A percentile compares a stretch with the other conserved stretches of the same genome.
Evolutionary conservation across 1,140 invertebrate species (phyloP).

Genomic region (Ceratitis capitata): DNA sequence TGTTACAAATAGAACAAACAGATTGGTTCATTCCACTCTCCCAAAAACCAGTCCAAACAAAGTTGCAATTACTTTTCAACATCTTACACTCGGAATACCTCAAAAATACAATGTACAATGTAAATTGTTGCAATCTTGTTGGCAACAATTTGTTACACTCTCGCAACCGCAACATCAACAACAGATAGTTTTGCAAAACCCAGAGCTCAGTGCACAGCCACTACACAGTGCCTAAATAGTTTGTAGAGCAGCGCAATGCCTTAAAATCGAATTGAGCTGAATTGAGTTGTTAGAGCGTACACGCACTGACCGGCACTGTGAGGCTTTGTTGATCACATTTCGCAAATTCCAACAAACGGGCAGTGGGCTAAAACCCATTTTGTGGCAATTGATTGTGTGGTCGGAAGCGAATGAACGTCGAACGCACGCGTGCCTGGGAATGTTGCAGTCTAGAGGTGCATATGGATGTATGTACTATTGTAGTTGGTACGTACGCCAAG

Average conservation of each 20-base stretch:
- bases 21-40: no score
- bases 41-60: not conserved
- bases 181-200: constrained; percentile 5
- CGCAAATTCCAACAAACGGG: not conserved
- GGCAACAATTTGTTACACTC: constrained; percentile 29
- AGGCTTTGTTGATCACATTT: constrained; percentile 36
- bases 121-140: not conserved
- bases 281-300: constrained; percentile 7
- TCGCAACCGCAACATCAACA: constrained; percentile 32
- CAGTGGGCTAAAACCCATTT: constrained; percentile 33
- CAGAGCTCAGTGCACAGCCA: not conserved
- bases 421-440: not conserved
- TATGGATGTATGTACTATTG: not conserved
- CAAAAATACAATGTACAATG: not conserved
- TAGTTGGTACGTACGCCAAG: not conserved
- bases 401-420: not conserved
- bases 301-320: no score
- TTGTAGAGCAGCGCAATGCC: not conserved
- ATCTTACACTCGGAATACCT: not conserved
- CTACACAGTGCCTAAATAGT: not conserved
- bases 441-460: not conserved
- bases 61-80: not conserved
- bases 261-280: constrained; percentile 6
- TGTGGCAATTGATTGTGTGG: constrained; percentile 36
- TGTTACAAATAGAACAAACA: no score